These are phyloP conservation scores for Bergia sp. DNA, from an alignment of 92 coral and sea anemone species.

Conservation along the genomic window DNA sequence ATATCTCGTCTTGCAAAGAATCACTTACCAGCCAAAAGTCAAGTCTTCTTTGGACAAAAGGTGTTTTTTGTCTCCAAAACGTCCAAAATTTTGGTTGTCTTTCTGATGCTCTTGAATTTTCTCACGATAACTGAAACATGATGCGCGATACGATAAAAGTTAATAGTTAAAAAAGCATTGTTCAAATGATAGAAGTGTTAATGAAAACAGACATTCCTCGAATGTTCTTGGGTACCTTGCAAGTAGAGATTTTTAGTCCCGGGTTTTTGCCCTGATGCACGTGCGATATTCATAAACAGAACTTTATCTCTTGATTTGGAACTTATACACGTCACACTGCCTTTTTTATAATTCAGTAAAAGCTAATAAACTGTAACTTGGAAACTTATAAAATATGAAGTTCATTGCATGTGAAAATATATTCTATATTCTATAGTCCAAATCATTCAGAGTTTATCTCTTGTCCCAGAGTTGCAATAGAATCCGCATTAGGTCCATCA, in stretches of 20 bases:
- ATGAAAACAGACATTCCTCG: too few relatives aligned
- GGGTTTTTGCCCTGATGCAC: constrained; percentile 4
- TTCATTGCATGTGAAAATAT: too few relatives aligned
- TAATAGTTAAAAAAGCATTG: background rate
- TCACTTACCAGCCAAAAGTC: too few relatives aligned
- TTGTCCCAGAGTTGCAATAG: background rate
- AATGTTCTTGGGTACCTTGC: background rate
- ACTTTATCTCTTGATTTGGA: constrained; percentile 1
- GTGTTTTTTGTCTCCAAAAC: too few relatives aligned
- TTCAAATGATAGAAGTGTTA: background rate
- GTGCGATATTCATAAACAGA: constrained; percentile 9
- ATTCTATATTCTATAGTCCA: too few relatives aligned
- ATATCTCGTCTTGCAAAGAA: too few relatives aligned
- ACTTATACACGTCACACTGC: constrained; percentile 7
- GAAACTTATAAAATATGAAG: too few relatives aligned
- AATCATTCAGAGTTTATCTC: constrained; percentile 8
- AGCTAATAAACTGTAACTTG: too few relatives aligned
- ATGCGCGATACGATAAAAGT: constrained; percentile 1
- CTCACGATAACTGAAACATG: background rate
- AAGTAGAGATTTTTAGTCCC: too few relatives aligned
- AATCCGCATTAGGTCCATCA: constrained; percentile 8
- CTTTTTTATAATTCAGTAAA: background rate
- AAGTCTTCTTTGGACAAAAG: too few relatives aligned
- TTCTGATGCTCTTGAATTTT: background rate
- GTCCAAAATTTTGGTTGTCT: constrained; percentile 3